Conservation (phyloP, 2,888 invertebrate genomes). For the Cantharis lateralis region DNA sequence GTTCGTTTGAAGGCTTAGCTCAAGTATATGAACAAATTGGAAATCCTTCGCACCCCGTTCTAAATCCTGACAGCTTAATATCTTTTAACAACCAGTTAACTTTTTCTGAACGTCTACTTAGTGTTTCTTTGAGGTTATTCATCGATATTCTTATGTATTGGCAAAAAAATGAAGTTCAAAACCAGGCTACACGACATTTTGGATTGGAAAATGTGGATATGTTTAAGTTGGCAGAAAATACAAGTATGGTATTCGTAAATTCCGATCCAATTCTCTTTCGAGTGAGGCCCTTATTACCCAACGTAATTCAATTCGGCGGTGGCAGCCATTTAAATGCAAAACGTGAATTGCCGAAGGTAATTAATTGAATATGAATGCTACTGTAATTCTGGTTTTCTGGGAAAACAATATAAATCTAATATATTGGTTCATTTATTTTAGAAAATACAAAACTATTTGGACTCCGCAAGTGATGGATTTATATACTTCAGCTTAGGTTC, state of each 20-base stretch:
- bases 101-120: constrained; percentile 41
- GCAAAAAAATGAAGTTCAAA: neutral
- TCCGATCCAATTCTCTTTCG: neutral
- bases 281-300: neutral
- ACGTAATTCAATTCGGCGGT: neutral
- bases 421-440: too few relatives aligned
- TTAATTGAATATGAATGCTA: too few relatives aligned
- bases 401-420: too few relatives aligned
- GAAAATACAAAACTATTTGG: neutral
- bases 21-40: constrained; percentile 44
- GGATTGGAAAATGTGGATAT: neutral
- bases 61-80: constrained; percentile 46
- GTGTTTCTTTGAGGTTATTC: neutral
- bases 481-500: neutral
- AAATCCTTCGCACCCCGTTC: constrained; percentile 47
- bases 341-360: neutral
- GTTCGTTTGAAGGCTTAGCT: constrained; percentile 35
- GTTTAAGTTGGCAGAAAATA: neutral
- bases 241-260: neutral
- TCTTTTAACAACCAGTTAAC: constrained; percentile 37
- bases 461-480: neutral
- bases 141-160: neutral
- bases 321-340: neutral
- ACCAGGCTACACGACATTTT: neutral
- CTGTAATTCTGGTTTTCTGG: too few relatives aligned